A percentile compares a stretch with the other conserved stretches of the same genome.
Evolutionary conservation across 1,140 invertebrate genomes (phyloP).

Genomic region (Platorchestia sp.): DNA sequence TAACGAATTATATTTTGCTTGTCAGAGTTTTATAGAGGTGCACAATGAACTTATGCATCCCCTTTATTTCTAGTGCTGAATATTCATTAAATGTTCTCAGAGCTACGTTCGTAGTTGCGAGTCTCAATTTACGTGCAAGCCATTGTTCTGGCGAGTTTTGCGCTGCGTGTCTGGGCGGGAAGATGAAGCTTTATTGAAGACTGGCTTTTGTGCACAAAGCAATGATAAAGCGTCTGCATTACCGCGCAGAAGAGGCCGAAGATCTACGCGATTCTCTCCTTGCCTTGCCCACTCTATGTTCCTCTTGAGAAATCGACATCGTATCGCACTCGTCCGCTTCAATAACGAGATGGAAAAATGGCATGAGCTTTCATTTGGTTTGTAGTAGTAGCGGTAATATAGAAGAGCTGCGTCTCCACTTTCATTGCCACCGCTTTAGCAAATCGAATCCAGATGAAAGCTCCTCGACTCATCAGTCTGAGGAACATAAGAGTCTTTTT

Average conservation of each 20-base stretch:
- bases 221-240: conserved; percentile 39
- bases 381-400: conserved; percentile 36
- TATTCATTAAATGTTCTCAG: conserved; percentile 1
- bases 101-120: not conserved
- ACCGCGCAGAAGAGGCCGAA: not conserved
- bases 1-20: not conserved
- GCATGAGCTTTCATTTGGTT: conserved; percentile 44
- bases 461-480: conserved; percentile 29
- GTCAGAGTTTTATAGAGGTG: not conserved
- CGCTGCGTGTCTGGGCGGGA: not conserved
- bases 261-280: conserved; percentile 2
- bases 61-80: not conserved
- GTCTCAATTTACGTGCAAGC: not conserved
- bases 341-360: conserved; percentile 55
- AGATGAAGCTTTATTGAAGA: conserved; percentile 30
- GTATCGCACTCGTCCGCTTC: conserved; percentile 27
- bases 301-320: conserved; percentile 45
- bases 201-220: conserved; percentile 38
- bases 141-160: conserved; percentile 19
- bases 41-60: not conserved
- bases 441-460: conserved; percentile 41
- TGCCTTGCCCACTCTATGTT: conserved; percentile 46
- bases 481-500: conserved; percentile 23
- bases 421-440: conserved; percentile 29
- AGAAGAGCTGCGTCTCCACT: conserved; percentile 30